These are phyloP conservation scores for Calameuta idolon DNA, from an alignment of 2,888 invertebrate species.

Conservation along the genomic window DNA sequence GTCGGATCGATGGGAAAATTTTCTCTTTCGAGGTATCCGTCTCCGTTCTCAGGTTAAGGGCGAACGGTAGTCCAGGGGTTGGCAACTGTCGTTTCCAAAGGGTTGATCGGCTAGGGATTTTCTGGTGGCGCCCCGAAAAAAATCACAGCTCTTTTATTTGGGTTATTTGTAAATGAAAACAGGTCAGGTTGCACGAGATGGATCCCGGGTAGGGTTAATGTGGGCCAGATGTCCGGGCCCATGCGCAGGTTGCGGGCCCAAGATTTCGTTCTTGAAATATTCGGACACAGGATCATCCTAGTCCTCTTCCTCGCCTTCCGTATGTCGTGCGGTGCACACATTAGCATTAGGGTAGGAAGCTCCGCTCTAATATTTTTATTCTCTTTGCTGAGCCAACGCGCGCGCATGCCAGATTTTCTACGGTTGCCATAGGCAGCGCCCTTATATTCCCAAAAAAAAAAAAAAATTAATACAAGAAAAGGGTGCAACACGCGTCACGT, in stretches of 20 bases:
- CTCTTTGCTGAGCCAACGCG: neutral
- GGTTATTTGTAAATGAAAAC: slow-evolving; percentile 39
- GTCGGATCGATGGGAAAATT: neutral
- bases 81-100: neutral
- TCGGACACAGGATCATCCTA: neutral
- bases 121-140: slow-evolving; percentile 12
- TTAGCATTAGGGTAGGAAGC: neutral
- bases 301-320: slow-evolving; percentile 28
- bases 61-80: neutral
- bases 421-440: neutral
- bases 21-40: neutral
- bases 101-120: neutral
- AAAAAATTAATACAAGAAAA: neutral
- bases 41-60: neutral
- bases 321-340: slow-evolving; percentile 28
- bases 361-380: neutral
- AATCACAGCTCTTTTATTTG: slow-evolving; percentile 34
- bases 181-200: slow-evolving; percentile 20
- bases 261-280: slow-evolving; percentile 1
- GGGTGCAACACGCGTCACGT: neutral
- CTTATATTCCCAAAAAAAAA: neutral
- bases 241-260: slow-evolving; percentile 34
- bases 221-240: slow-evolving; percentile 35
- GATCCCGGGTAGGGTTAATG: slow-evolving; percentile 23
- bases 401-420: slow-evolving; percentile 8